Percentiles rank a stretch among this genome's conserved stretches.
These are phyloP conservation scores for Elysia crispata DNA, from an alignment of 2,888 invertebrate species.

Conservation along the genomic window DNA sequence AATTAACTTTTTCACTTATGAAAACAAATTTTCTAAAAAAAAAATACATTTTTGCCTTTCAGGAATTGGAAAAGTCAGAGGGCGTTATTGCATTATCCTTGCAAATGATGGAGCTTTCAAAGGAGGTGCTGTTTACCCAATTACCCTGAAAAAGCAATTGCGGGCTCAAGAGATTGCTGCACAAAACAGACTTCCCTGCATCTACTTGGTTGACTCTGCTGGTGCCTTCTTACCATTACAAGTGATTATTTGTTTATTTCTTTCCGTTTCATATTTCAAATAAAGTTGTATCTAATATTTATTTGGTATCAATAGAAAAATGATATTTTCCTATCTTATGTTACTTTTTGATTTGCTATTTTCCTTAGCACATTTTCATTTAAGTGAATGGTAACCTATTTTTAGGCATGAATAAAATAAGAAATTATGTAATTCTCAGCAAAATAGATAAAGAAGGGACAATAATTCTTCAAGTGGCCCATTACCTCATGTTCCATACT, in stretches of 20 bases:
- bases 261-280: too few species aligned
- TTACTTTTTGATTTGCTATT: too few species aligned
- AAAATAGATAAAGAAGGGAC: too few species aligned
- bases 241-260: conserved; percentile 60
- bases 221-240: conserved; percentile 80
- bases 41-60: conserved; percentile 43
- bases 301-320: too few species aligned
- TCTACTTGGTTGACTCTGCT: conserved; percentile 79
- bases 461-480: too few species aligned
- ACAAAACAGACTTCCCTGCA: conserved; percentile 77
- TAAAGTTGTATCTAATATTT: too few species aligned
- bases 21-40: background rate
- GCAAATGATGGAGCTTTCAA: conserved; percentile 80
- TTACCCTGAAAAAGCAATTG: conserved; percentile 78
- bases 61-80: conserved; percentile 78
- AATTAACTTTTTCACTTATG: background rate
- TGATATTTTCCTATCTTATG: too few species aligned
- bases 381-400: too few species aligned
- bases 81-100: conserved; percentile 76
- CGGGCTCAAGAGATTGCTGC: conserved; percentile 77
- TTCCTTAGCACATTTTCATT: too few species aligned
- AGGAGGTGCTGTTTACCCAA: conserved; percentile 79
- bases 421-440: too few species aligned
- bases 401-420: too few species aligned
- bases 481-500: too few species aligned